Conservation (phyloP, 2,888 invertebrate genomes). For the Rambutsinella grinnellia region DNA sequence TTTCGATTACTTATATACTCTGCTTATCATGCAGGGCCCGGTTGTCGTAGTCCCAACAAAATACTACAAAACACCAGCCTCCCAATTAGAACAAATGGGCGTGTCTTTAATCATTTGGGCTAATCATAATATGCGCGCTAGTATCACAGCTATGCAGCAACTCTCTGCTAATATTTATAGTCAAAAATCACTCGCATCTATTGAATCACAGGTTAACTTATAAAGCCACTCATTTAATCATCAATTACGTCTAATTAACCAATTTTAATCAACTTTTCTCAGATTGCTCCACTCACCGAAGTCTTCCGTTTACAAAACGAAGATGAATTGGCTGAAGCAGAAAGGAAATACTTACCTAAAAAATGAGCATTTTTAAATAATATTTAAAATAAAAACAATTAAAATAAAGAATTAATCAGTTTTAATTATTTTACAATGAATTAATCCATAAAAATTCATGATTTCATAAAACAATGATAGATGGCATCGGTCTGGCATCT, state of each 20-base stretch:
- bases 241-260: neutral
- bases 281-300: conserved; percentile 70
- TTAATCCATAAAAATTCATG: no score
- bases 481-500: no score
- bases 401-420: no score
- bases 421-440: no score
- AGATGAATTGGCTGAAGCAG: conserved; percentile 69
- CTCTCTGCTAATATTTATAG: conserved; percentile 68
- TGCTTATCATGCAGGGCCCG: conserved; percentile 68
- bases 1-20: conserved; percentile 4
- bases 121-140: conserved; percentile 70
- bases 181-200: conserved; percentile 68
- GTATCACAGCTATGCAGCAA: conserved; percentile 70
- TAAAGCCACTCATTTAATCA: conserved; percentile 19
- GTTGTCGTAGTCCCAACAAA: conserved; percentile 71
- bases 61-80: conserved; percentile 69
- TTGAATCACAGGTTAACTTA: conserved; percentile 69
- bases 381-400: no score
- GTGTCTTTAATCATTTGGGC: conserved; percentile 71
- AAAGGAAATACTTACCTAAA: conserved; percentile 69
- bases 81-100: conserved; percentile 69
- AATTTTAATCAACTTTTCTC: no score
- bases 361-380: no score
- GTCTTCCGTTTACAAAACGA: conserved; percentile 70
- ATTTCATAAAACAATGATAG: no score